These are phyloP conservation scores for Plebejus argus DNA, from an alignment of 2,888 invertebrate genomes.

Conservation along the genomic window DNA sequence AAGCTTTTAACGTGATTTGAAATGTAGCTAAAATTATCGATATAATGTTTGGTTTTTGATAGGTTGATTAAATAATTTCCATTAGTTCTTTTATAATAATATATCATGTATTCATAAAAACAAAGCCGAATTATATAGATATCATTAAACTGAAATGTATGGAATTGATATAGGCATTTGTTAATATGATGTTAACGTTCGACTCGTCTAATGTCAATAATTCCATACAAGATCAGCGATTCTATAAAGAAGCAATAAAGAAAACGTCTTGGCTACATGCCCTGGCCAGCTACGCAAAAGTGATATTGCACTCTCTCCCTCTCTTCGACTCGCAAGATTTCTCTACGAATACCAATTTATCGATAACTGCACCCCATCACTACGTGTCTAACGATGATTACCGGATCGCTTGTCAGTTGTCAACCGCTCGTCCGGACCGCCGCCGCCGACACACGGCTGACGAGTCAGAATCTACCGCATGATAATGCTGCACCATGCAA, in stretches of 20 bases:
- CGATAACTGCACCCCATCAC: constrained; percentile 27
- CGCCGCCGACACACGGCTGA: constrained; percentile 35
- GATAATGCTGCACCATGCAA: constrained; percentile 9
- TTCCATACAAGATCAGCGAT: too few relatives aligned
- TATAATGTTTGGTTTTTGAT: background rate
- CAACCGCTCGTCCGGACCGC: constrained; percentile 34
- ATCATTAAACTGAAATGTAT: too few relatives aligned
- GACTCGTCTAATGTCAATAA: too few relatives aligned
- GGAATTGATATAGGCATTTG: too few relatives aligned
- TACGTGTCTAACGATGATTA: constrained; percentile 33
- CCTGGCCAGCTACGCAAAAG: too few relatives aligned
- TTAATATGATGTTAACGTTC: too few relatives aligned
- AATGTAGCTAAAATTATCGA: background rate
- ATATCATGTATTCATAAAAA: too few relatives aligned
- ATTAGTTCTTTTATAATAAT: background rate
- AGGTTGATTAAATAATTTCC: background rate
- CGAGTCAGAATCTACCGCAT: constrained; percentile 26
- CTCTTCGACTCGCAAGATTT: background rate
- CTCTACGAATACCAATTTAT: background rate
- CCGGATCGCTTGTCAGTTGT: constrained; percentile 37
- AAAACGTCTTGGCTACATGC: too few relatives aligned
- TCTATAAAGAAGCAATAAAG: too few relatives aligned
- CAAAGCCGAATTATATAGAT: background rate
- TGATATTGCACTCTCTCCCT: too few relatives aligned
- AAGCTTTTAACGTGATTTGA: background rate